phyloP scores from a whole-genome alignment of 2,888 invertebrate genomes.

The Caenorhabditis auriculariae region DNA sequence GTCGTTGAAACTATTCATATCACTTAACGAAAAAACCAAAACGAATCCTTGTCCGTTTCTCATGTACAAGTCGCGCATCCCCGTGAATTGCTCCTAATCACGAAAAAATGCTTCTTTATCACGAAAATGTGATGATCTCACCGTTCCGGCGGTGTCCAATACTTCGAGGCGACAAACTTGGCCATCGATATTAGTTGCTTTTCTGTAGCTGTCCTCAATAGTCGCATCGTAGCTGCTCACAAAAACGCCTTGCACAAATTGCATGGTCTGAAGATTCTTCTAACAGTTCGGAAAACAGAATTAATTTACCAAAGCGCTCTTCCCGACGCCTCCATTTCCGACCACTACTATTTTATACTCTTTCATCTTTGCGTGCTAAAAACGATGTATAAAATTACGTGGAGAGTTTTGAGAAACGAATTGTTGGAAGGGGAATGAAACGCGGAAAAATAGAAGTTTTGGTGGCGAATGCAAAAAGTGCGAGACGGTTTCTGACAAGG shows the following conservation, averaged over 20 bases:
- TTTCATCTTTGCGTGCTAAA: constrained; percentile 84
- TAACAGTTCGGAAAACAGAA: constrained; percentile 1
- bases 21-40: constrained; percentile 97
- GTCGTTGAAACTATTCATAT: constrained; percentile 98
- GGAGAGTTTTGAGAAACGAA: too few relatives aligned
- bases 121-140: constrained; percentile 64
- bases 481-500: too few relatives aligned
- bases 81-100: constrained; percentile 88
- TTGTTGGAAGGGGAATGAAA: too few relatives aligned
- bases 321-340: constrained; percentile 98
- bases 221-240: constrained; percentile 98
- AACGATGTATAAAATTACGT: background rate
- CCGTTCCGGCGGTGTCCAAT: constrained; percentile 96
- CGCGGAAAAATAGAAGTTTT: too few relatives aligned
- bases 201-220: constrained; percentile 98
- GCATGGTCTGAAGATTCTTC: constrained; percentile 74
- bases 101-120: background rate
- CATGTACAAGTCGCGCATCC: constrained; percentile 99
- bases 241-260: constrained; percentile 97
- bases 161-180: constrained; percentile 99
- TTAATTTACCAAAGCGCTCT: constrained; percentile 79
- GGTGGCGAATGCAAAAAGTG: too few relatives aligned
- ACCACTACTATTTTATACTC: constrained; percentile 99
- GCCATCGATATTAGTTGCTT: constrained; percentile 97
- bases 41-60: constrained; percentile 99